Base-by-base conservation (phyloP, 2,113 vertebrate genomes). In the Callipepla squamata region DNA sequence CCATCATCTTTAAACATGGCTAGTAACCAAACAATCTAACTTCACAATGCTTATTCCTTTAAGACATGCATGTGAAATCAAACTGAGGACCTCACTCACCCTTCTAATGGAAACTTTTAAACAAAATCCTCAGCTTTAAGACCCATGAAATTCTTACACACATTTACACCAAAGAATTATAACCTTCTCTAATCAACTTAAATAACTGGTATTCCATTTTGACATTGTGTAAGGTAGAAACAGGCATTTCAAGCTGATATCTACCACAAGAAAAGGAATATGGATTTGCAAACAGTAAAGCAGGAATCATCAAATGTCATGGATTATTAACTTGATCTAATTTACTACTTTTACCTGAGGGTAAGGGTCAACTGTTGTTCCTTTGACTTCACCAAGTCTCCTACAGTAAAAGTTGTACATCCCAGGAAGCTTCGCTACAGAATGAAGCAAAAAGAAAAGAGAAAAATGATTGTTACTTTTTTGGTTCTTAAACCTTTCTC, bases 351-450 rank as follows among this genome's bases (percentile, higher is more conserved):
- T 97, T 95, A 99, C 99, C 98, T 99, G 79, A 99, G 98, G 79
- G 97, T 99, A 92, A 99, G 98, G 85, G 98, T 98, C 94, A 99
- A 92, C 81, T 97, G 98, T 16, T 99, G 98, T 89, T 99, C 98
- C 97, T 98, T 99, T 30, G 99, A 98, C 82, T 98, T 98, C 85
- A 99, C 96, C 87, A 99, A 97, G 62, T 99, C 98, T 42, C 98
- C 98, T 10, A 99, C 98, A 83, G 98, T 98, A 97, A 99, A 99
- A 59, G 98, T 98, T 89, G 98, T 96, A 90, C 96, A 98, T 55
- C 99, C 99, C 97, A 99, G 98, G 97, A 99, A 98, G 81, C 97
- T 99, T 96, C 98, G 96, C 99, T 99, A 98, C 44, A 97, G 97
- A 96, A 66, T 94, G 80, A 95, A 87, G 76, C 25, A 23, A 20